Evolutionary conservation across 1,140 invertebrate genomes (phyloP), one percentile per base, ranked within the genome.

Genomic region (Drosophila pallidifrons): DNA sequence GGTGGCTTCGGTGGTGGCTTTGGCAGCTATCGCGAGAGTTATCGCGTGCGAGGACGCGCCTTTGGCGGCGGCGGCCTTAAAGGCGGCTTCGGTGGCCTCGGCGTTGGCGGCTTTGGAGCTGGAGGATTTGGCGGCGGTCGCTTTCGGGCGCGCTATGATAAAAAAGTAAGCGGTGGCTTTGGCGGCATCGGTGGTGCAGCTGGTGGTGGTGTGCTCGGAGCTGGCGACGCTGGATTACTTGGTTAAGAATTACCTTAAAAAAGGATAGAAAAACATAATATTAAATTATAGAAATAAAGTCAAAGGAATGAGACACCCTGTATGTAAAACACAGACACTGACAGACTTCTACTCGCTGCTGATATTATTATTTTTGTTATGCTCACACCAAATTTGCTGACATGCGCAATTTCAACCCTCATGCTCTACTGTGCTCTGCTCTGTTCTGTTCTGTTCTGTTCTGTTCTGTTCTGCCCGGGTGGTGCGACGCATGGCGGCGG

Each of bases 361-460:
- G 55, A 38, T 73, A 67, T 67, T 67, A 61, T 74, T 25, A 25
- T 25, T 25, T 63, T 57, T 70, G 32, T 64, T 80, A 63, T 51
- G 51, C 72, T 80, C 60, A 58, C 20, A 41, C 52, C 35, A 49
- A 57, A 76, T 82, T 16, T 69, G 81, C 81, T 91, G 86, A 90
- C 86, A 85, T 82, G 79, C 79, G 86, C 86, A 90, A 46, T 75
- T 80, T 74, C 46, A 71, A 76, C 82, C 85, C 81, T 76, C 73
- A 28, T 11, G 43, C 54, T 41, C 51, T 76, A 15, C 15, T 15
- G 15, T 15, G 65, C 63, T 69, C 35, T 32, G 1, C 30, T 11
- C 2, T 20, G 0, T 3, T 61, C 63, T 69, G 7, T 32, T 32
- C 30, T 11, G 35, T 47, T 32, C 51, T 70, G 25, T 3, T 61